These are phyloP conservation scores for Sander lucioperca DNA, from an alignment of 2,113 vertebrate species.

Conservation along the genomic window DNA sequence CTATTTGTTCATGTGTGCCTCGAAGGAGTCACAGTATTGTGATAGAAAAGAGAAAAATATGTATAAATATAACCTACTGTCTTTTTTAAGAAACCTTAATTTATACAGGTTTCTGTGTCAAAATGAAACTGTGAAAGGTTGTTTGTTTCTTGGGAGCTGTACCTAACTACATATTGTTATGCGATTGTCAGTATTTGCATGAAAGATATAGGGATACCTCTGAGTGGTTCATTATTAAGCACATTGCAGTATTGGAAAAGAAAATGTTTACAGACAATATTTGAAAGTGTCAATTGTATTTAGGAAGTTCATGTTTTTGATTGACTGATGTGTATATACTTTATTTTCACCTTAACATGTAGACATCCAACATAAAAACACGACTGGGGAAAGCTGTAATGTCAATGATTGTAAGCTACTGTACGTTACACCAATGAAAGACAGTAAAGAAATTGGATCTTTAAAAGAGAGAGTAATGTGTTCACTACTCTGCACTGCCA, in stretches of 20 bases:
- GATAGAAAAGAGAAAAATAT: constrained; percentile 54
- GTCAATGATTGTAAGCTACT: constrained; percentile 55
- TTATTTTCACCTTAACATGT: constrained; percentile 34
- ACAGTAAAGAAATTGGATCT: constrained; percentile 56
- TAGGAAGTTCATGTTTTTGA: constrained; percentile 50
- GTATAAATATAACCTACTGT: constrained; percentile 22
- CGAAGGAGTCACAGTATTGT: constrained; percentile 39
- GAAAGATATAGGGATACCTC: constrained; percentile 48
- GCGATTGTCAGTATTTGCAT: constrained; percentile 72
- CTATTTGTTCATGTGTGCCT: constrained; percentile 40
- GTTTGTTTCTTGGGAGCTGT: constrained; percentile 42
- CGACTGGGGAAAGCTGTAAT: constrained; percentile 47
- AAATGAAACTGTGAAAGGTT: constrained; percentile 46
- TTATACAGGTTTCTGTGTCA: constrained; percentile 50
- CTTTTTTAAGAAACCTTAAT: constrained; percentile 41
- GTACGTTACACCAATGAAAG: constrained; percentile 49
- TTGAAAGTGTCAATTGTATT: constrained; percentile 47
- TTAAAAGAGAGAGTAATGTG: neutral
- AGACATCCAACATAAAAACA: constrained; percentile 44
- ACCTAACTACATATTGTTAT: constrained; percentile 50
- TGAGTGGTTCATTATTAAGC: constrained; percentile 48
- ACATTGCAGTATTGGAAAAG: constrained; percentile 55
- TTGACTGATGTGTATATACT: constrained; percentile 27
- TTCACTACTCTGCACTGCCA: constrained; percentile 11
- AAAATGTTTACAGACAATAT: constrained; percentile 55